Evolutionary conservation across 2,797 vertebrate species (phyloP), one percentile per base, ranked within the genome.

Genomic region (Poecilia picta): DNA sequence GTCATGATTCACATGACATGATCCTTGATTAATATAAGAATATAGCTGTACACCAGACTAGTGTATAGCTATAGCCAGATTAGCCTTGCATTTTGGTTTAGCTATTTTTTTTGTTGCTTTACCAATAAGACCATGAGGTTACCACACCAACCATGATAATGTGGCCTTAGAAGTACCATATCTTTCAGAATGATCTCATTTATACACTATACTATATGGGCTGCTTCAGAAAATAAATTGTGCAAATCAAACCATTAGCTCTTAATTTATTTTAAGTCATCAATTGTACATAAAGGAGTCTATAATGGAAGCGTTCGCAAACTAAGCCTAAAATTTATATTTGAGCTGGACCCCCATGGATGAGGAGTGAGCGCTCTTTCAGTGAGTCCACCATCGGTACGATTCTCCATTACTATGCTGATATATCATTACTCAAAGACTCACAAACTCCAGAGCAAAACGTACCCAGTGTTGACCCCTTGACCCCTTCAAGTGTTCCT

Each of bases 371-470:
- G 70, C 20, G 0, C 39, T 23, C 46, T 59, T 28, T 28, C 0
- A 23, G 8, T 33, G 36, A 15, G 20, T 70, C 25, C 25, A 25
- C 73, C 81, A 62, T 72, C 71, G 71, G 23, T 45, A 36, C 49
- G 11, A 39, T 71, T 64, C 23, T 78, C 59, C 28, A 55, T 36
- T 68, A 64, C 57, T 62, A 81, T 81, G 59, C 77, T 78, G 73
- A 76, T 82, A 45, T 49, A 79, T 90, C 81, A 70, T 82, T 76
- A 88, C 72, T 87, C 62, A 87, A 77, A 88, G 83, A 87, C 57
- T 55, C 75, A 80, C 10, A 81, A 80, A 79, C 78, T 79, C 85
- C 79, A 55, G 76, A 72, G 86, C 85, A 83, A 83, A 85, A 89
- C 18, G 13, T 57, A 16, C 73, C 36, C 74, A 4, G 7, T 6